Evolutionary conservation across 2,113 vertebrate genomes (phyloP), one percentile per base, ranked within the genome.

Genomic region (Miniopterus natalensis): DNA sequence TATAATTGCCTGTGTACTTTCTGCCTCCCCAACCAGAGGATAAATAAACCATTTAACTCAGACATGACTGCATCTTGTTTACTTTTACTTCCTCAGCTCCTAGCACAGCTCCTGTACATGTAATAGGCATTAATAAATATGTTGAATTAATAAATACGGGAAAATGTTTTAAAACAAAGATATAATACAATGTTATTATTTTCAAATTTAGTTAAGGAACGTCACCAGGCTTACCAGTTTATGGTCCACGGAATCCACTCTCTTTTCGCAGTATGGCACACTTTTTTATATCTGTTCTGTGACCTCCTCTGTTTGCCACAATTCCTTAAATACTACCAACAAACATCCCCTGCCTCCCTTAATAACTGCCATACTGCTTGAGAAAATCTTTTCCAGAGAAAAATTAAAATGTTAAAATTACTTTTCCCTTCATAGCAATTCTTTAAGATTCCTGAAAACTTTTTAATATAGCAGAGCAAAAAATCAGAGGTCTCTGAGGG

Each of bases 191-290:
- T 27, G 4, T 31, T 73, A 51, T 65, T 36, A 42, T 27, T 77
- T 65, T 93, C 27, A 15, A 84, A 75, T 61, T 90, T 73, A 47
- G 42, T 66, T 66, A 53, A 66, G 42, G n/a, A 45, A 47, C 10
- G 47, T 87, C 84, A 87, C 74, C 70, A 96, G 68, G 74, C 80
- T 96, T 94, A 93, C 79, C 92, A 89, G 79, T 51, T 23, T 79
- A 42, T 53, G 61, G 45, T 80, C 78, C 93, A 83, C 5, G 87
- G 75, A 83, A 53, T 83, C 49, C 71, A 95, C 14, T 55, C 74
- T 78, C 21, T 31, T 93, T 97, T n/a, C 68, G 61, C 61, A 85
- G 70, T 18, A 55, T 29, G 65, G 70, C 66, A 81, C 49, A 57
- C 85, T 57, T 73, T 70, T 27, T 90, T 73, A 63, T 59, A 73